Evolutionary conservation across 2,113 vertebrate species (phyloP), one percentile per base, ranked within the genome.

Genomic region (Poecile atricapillus): DNA sequence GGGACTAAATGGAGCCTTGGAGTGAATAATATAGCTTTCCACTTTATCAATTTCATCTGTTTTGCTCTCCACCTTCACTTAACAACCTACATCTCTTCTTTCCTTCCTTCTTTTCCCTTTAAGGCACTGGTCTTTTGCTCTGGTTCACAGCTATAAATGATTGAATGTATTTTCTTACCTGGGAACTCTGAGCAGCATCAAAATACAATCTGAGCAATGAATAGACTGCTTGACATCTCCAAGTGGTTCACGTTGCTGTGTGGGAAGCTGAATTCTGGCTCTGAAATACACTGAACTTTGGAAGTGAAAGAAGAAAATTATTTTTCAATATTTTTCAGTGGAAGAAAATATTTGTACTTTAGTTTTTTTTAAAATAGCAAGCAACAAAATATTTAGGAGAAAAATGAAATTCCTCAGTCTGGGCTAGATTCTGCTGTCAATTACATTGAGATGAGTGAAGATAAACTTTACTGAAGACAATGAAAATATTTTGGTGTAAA

Each of bases 11-110:
- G 94, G 90, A 97, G 91, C 62, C 79, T 91, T 86, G 65, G 91
- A 97, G 96, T 95, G 92, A 97, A 94, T 89, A 93, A 96, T 93
- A 82, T 37, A 97, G 83, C 96, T 97, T 97, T 94, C 59, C 87
- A 93, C 97, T 97, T 97, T 96, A 98, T 98, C 82, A 97, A 96
- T 97, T 97, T 95, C 41, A 76, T 62, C 18, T 65, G 83, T 63
- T 95, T 92, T 89, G 60, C 80, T 85, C 69, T 83, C 85, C 69
- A 94, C 95, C 94, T 96, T 96, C 95, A 92, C 91, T 97, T 97
- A 97, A 97, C 96, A 96, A 95, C 70, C 30, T 46, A 89, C 77
- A 44, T 68, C 43, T 95, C 83, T 92, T 95, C 93, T 82, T 81
- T 91, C 70, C 64, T n/a, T 41, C 63, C 47, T 83, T 83, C 18